A percentile compares a stretch with the other conserved stretches of the same genome.
Conservation (phyloP, 2,113 vertebrate genomes). For the Macrotus californicus region DNA sequence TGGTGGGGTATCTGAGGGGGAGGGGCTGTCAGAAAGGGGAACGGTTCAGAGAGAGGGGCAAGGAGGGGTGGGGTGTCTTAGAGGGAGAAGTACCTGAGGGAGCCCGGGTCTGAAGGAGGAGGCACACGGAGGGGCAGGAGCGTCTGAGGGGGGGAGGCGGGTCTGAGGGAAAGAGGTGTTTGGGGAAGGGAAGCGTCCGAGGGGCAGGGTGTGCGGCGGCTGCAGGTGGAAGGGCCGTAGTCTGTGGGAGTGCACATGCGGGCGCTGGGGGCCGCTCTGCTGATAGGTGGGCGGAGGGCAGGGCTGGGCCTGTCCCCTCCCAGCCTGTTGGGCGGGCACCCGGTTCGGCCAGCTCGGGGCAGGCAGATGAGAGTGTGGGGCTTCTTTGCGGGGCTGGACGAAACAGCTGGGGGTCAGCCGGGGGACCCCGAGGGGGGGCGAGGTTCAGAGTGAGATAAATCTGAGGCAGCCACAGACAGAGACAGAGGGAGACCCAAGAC, state of each 20-base stretch:
- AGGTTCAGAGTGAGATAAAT: neutral
- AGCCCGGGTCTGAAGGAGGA: neutral
- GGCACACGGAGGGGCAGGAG: neutral
- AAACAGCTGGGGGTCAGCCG: neutral
- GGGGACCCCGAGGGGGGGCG: neutral
- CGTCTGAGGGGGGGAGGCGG: neutral
- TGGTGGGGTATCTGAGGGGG: neutral
- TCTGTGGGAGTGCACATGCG: neutral
- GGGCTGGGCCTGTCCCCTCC: neutral
- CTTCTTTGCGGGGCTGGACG: neutral
- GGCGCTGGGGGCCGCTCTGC: neutral
- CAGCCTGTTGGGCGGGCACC: neutral
- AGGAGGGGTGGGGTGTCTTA: neutral
- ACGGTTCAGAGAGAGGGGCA: neutral
- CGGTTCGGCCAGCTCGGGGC: neutral
- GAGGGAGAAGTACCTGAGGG: neutral
- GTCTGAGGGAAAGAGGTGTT: neutral
- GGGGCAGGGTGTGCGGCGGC: neutral
- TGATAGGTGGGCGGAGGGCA: neutral
- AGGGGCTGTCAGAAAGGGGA: neutral
- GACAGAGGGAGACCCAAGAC: neutral
- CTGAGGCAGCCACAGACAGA: neutral
- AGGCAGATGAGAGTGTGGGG: neutral
- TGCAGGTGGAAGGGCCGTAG: neutral
- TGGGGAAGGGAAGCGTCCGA: neutral